Evolutionary conservation across 2,888 invertebrate species (phyloP).

Genomic region (Andrena minutula): DNA sequence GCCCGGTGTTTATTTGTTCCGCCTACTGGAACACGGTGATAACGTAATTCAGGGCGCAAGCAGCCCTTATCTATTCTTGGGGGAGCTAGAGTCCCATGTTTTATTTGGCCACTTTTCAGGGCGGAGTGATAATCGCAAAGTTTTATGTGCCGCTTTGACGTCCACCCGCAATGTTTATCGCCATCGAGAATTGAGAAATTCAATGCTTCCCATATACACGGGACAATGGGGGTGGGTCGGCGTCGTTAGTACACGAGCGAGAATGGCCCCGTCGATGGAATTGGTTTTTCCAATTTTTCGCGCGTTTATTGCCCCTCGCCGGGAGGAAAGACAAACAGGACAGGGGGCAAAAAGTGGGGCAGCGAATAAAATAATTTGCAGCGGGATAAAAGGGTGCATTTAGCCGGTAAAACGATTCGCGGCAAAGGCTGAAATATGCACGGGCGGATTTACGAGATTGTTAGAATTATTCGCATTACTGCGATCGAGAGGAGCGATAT

Average conservation of each 20-base stretch:
- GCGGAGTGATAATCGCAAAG: too few species aligned
- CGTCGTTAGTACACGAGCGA: neutral
- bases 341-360: neutral
- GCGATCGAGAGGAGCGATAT: slow-evolving; percentile 8
- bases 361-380: slow-evolving; percentile 19
- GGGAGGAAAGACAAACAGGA: neutral
- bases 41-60: slow-evolving; percentile 1
- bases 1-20: slow-evolving; percentile 14
- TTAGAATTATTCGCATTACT: slow-evolving; percentile 44
- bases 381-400: slow-evolving; percentile 6
- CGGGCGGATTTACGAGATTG: slow-evolving; percentile 28
- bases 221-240: neutral
- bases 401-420: slow-evolving; percentile 1
- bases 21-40: neutral
- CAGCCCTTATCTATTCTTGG: slow-evolving; percentile 8
- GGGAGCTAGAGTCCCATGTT: neutral
- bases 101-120: neutral
- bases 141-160: too few species aligned
- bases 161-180: too few species aligned
- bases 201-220: neutral
- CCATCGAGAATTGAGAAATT: too few species aligned
- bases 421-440: slow-evolving; percentile 11
- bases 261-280: neutral
- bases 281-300: neutral
- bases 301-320: neutral